Evolutionary conservation across 2,113 vertebrate genomes (phyloP).

Genomic region (Mastomys natalensis): DNA sequence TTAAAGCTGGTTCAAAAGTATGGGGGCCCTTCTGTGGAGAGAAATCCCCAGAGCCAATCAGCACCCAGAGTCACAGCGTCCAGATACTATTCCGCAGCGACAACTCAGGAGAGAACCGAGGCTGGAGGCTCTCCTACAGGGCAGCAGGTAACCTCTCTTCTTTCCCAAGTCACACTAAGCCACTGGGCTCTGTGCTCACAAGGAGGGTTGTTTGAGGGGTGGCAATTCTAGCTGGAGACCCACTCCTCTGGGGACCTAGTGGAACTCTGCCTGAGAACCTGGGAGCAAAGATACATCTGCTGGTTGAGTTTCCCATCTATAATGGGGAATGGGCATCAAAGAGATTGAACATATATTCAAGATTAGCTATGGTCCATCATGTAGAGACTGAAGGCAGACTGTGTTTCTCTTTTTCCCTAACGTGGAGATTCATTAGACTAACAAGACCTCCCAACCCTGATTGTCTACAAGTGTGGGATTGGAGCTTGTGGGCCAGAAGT

Average conservation of each 20-base stretch:
- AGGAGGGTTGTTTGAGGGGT: background rate
- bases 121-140: conserved; percentile 93
- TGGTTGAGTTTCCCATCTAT: background rate
- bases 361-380: background rate
- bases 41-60: conserved; percentile 90
- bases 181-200: background rate
- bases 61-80: conserved; percentile 88
- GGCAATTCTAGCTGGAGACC: background rate
- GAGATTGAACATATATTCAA: background rate
- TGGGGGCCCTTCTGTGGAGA: conserved; percentile 95
- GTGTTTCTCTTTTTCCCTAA: background rate
- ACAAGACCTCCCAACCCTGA: background rate
- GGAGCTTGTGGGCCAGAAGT: background rate
- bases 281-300: background rate
- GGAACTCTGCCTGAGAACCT: background rate
- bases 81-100: conserved; percentile 94
- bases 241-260: background rate
- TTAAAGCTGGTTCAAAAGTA: conserved; percentile 87
- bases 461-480: background rate
- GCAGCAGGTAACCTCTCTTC: conserved; percentile 85
- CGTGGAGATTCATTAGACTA: background rate
- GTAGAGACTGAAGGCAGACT: background rate
- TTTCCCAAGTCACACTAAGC: background rate
- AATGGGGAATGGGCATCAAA: background rate
- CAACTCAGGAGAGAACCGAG: conserved; percentile 94